Evolutionary conservation across 30 jellyfish, hydroid and myxozoan genomes (phyloP), one percentile per base, ranked within the genome.

Genomic region (Pseudorhiza aurosa): DNA sequence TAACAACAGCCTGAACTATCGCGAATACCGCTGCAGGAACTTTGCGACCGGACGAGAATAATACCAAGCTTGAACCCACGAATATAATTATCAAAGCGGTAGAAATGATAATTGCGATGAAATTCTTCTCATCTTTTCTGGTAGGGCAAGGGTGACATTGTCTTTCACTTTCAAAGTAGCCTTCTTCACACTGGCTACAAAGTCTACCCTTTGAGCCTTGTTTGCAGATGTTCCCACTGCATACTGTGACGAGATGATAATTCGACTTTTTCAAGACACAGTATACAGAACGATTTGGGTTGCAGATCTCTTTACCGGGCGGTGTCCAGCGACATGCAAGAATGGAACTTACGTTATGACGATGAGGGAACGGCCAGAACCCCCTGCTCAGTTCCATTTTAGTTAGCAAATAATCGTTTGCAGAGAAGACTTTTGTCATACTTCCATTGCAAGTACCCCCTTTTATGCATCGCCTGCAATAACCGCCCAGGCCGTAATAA

Each of bases 401-500:
- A 10, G 88, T 42, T 11, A 39, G 58, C 25, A 62, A 2, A 26
- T 21, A 50, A 27, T 45, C 50, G 10, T 50, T 27, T 17, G 8
- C 26, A 32, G 8, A 0, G 37, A 46, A 28, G 17, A 24, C 14
- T 18, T 53, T 33, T 11, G 25, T 33, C 35, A 12, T 35, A 10
- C 22, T 40, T 14, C 42, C 68, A 56, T 30, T 21, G 65, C 95
- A 84, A 1, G 10, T 46, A 18, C 85, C 95, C n/a, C 95, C 95
- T 18, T n/a, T 17, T 69, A 84, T 57, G 56, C 95, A 84, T 21
- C 42, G 31, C 49, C 29, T 32, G 56, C 95, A 84, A 64, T 44
- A 59, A 36, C 95, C 95, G n/a, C 95, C 88, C 9, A 39, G 76
- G 15, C 95, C 95, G 57, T 58, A 84, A 40, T 30, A 59, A 6